A percentile compares a stretch with the other conserved stretches of the same genome.
Evolutionary conservation across 2,888 invertebrate genomes (phyloP).

Genomic region (Myopa testacea): DNA sequence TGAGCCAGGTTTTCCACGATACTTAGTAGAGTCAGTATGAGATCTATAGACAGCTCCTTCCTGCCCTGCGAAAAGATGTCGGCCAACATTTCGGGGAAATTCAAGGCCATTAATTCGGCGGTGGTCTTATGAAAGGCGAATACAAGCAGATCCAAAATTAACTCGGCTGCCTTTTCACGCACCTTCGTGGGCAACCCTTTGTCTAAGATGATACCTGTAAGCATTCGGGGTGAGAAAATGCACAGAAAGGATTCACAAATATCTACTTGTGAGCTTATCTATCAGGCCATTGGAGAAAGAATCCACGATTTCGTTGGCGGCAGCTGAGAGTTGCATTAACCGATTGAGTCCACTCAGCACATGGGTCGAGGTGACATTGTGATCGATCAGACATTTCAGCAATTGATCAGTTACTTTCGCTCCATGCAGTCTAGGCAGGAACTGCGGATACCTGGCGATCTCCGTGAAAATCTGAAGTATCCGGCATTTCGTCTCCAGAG

Average conservation of each 20-base stretch:
- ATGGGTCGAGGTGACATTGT: constrained; percentile 48
- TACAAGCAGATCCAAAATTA: constrained; percentile 52
- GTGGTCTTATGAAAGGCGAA: constrained; percentile 52
- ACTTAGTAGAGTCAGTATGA: constrained; percentile 53
- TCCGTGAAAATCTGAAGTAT: constrained; percentile 57
- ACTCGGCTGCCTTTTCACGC: constrained; percentile 56
- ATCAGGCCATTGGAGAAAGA: constrained; percentile 48
- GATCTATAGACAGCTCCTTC: constrained; percentile 54
- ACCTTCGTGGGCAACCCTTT: constrained; percentile 50
- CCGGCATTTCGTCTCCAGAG: constrained; percentile 49
- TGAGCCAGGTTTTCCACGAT: constrained; percentile 57
- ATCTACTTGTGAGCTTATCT: constrained; percentile 47
- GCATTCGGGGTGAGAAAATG: neutral
- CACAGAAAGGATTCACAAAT: no score
- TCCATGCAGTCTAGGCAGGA: constrained; percentile 51
- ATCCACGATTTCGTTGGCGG: constrained; percentile 52
- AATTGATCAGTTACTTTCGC: constrained; percentile 53
- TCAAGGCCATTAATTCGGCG: constrained; percentile 43
- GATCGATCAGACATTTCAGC: constrained; percentile 52
- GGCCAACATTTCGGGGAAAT: constrained; percentile 46
- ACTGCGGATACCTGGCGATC: constrained; percentile 54
- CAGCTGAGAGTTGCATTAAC: constrained; percentile 51
- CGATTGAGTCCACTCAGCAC: constrained; percentile 57
- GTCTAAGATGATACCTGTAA: constrained; percentile 46
- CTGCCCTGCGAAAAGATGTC: constrained; percentile 51